Evolutionary conservation across 2,888 invertebrate species (phyloP).

Genomic region (Drosophila kuntzei): DNA sequence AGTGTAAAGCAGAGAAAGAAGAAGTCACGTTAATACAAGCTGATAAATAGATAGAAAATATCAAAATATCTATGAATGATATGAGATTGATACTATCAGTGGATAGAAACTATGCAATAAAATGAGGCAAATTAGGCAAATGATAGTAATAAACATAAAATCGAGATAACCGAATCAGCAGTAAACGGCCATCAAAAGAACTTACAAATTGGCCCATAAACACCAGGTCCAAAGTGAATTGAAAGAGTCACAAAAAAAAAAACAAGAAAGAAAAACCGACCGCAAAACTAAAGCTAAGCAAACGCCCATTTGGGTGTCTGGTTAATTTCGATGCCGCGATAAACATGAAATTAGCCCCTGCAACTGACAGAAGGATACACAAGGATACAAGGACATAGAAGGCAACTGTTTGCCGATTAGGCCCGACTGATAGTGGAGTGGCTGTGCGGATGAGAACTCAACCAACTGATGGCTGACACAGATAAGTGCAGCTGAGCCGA

Average conservation of each 20-base stretch:
- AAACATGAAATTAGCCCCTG: slow-evolving; percentile 50
- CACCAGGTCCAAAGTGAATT: slow-evolving; percentile 25
- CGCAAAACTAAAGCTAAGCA: slow-evolving; percentile 60
- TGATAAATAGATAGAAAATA: slow-evolving; percentile 20
- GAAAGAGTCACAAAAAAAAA: slow-evolving; percentile 33
- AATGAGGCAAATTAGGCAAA: slow-evolving; percentile 47
- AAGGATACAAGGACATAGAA: slow-evolving; percentile 25
- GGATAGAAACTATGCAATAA: slow-evolving; percentile 15
- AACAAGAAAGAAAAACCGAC: slow-evolving; percentile 14
- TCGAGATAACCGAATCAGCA: slow-evolving; percentile 22
- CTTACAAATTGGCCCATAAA: slow-evolving; percentile 63
- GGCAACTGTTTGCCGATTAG: slow-evolving; percentile 57
- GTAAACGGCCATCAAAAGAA: slow-evolving; percentile 41
- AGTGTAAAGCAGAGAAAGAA: slow-evolving; percentile 15
- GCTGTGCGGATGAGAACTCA: slow-evolving; percentile 53
- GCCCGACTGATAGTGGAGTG: slow-evolving; percentile 48
- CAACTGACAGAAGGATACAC: slow-evolving; percentile 30
- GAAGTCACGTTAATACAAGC: slow-evolving; percentile 25
- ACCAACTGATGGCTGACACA: slow-evolving; percentile 66
- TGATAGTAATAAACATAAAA: slow-evolving; percentile 34
- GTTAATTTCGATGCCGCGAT: slow-evolving; percentile 70
- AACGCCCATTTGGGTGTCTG: slow-evolving; percentile 58
- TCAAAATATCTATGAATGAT: not conserved
- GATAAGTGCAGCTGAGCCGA: slow-evolving; percentile 69
- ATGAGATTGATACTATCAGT: not conserved